Evolutionary conservation across 2,888 invertebrate genomes (phyloP), one percentile per base, ranked within the genome.

Genomic region (Archips xylosteana): DNA sequence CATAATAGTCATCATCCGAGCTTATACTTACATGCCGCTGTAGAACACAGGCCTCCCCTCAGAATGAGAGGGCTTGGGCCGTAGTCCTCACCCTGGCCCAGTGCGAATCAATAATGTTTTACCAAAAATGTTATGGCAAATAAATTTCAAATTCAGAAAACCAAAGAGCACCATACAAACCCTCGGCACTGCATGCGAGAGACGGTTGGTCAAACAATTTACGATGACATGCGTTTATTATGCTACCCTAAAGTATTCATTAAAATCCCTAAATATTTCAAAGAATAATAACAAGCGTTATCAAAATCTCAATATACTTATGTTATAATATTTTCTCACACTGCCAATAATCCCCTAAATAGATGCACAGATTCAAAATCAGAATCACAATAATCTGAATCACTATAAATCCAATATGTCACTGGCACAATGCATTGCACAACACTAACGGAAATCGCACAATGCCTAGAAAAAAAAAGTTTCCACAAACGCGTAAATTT

Each of bases 401-500:
- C 76, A 61, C 77, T 76, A 78, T 80, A 79, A 78, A 76, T 75
- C 77, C 82, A 80, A 87, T 88, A 86, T 81, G 87, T 87, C 87
- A 84, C 78, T 73, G 67, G 72, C 76, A 82, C 83, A 85, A 82
- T 76, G 78, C 79, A 77, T 83, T 85, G 83, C 81, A 82, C 82
- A 87, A 85, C 79, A 63, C 76, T 77, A 76, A 78, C 82, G 85
- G 85, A 86, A 87, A 85, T 79, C 77, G 70, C 74, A 70, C 68
- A 81, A 77, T 82, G 80, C 83, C 81, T 79, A 76, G 66, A 75
- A 78, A 82, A 84, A 84, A 83, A 85, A 85, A 91, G 87, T 92
- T 92, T 93, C 92, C 92, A 84, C 83, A 85, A 83, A 82, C 83
- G 83, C 87, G 88, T 88, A 89, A 92, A 90, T 84, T 85, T 82